Percentiles rank a stretch among this genome's conserved stretches.
Conservation (phyloP, 2,888 invertebrate genomes). For the Callyntrura guangdongensis region DNA sequence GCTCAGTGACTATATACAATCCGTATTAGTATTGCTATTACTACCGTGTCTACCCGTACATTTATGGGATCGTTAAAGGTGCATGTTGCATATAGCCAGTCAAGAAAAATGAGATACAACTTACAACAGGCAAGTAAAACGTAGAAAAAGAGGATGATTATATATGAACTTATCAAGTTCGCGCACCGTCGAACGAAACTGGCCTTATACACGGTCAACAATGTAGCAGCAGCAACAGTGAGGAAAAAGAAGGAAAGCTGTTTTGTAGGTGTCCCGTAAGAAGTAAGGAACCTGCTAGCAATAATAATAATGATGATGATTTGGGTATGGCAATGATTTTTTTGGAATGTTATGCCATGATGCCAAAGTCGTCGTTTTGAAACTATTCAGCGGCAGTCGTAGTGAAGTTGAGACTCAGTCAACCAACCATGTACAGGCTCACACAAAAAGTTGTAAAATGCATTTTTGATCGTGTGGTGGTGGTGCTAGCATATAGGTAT, state of each 20-base stretch:
- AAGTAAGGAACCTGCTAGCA: slow-evolving; percentile 72
- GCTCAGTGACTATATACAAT: slow-evolving; percentile 27
- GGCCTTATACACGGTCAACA: not conserved
- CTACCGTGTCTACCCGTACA: slow-evolving; percentile 3
- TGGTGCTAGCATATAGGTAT: not conserved
- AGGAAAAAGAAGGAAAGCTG: slow-evolving; percentile 54
- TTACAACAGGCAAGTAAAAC: not conserved
- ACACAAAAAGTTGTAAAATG: slow-evolving; percentile 13
- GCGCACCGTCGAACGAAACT: not conserved
- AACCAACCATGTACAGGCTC: not conserved
- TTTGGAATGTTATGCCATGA: slow-evolving; percentile 70
- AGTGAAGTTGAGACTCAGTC: not conserved
- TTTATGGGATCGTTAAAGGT: not conserved
- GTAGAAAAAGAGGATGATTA: not conserved
- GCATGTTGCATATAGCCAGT: not conserved
- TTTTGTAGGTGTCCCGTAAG: slow-evolving; percentile 73
- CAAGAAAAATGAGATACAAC: slow-evolving; percentile 30
- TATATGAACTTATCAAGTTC: slow-evolving; percentile 6
- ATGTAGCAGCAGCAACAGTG: not conserved
- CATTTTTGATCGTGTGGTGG: not conserved
- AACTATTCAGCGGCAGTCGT: slow-evolving; percentile 12
- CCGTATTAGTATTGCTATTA: not conserved
- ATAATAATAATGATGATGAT: slow-evolving; percentile 56
- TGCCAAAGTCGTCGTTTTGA: slow-evolving; percentile 61
- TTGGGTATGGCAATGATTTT: slow-evolving; percentile 67